phyloP scores from a whole-genome alignment of 2,888 invertebrate genomes.

The Troides helena region DNA sequence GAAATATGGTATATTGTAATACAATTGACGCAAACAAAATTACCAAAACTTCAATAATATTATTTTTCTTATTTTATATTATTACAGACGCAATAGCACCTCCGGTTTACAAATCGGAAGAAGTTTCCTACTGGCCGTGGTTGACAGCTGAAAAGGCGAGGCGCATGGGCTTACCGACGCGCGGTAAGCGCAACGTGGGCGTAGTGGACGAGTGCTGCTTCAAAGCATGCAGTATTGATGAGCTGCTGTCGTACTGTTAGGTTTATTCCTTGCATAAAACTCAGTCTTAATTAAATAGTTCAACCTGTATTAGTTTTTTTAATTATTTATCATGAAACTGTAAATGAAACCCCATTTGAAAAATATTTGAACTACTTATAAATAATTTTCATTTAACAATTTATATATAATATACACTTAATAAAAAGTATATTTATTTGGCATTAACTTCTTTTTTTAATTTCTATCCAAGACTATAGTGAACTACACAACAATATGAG shows the following conservation, averaged over 20 bases:
- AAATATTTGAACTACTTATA: background rate
- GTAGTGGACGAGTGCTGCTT: constrained; percentile 28
- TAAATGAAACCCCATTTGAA: too few species aligned
- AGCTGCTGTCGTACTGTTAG: constrained; percentile 26
- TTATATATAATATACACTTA: background rate
- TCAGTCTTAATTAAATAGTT: background rate
- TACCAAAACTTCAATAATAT: too few species aligned
- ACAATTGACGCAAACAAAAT: background rate
- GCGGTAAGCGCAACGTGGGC: constrained; percentile 21
- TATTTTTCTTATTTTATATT: background rate
- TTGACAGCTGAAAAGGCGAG: constrained; percentile 17
- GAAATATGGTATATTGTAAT: background rate
- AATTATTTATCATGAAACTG: background rate
- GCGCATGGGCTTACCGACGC: constrained; percentile 13
- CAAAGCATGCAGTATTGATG: constrained; percentile 24
- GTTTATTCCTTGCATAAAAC: background rate
- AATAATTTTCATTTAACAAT: background rate
- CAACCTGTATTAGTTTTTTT: background rate
- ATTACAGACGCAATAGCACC: constrained; percentile 12
- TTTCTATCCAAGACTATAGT: background rate
- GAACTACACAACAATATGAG: too few species aligned
- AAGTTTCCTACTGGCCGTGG: constrained; percentile 23
- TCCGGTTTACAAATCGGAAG: constrained; percentile 15
- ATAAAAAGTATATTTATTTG: constrained; percentile 6
- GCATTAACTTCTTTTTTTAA: constrained; percentile 8